A percentile compares a stretch with the other conserved stretches of the same genome.
Conservation (phyloP, 2,888 invertebrate genomes). For the Drosophila emarginata region DNA sequence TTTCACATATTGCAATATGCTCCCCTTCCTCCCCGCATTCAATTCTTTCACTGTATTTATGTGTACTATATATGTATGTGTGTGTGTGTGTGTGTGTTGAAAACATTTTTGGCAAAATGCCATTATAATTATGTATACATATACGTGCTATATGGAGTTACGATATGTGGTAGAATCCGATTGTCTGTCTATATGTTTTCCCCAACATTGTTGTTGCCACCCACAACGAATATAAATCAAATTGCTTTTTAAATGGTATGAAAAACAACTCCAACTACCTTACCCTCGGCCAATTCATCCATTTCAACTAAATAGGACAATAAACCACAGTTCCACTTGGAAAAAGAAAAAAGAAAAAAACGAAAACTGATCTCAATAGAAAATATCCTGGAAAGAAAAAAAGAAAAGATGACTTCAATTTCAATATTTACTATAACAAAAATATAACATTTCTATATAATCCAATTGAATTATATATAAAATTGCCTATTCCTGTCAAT, state of each 20-base stretch:
- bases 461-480: too few species aligned
- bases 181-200: constrained; percentile 23
- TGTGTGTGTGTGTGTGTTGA: constrained; percentile 34
- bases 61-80: neutral
- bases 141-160: constrained; percentile 14
- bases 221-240: constrained; percentile 61
- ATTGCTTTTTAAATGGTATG: constrained; percentile 50
- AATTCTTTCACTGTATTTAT: too few species aligned
- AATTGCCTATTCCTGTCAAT: too few species aligned
- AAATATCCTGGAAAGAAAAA: neutral
- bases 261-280: neutral
- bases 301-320: too few species aligned
- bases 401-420: neutral
- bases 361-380: constrained; percentile 21
- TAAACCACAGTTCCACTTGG: too few species aligned
- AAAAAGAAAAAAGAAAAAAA: constrained; percentile 7
- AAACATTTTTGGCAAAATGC: constrained; percentile 68
- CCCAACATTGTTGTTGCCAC: constrained; percentile 21
- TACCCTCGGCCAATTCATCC: too few species aligned
- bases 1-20: constrained; percentile 13
- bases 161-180: constrained; percentile 19
- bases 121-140: constrained; percentile 68
- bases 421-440: too few species aligned
- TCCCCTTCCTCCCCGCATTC: neutral
- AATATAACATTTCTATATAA: too few species aligned